Evolutionary conservation across 2,113 vertebrate genomes (phyloP).

Genomic region (Axis porcinus): DNA sequence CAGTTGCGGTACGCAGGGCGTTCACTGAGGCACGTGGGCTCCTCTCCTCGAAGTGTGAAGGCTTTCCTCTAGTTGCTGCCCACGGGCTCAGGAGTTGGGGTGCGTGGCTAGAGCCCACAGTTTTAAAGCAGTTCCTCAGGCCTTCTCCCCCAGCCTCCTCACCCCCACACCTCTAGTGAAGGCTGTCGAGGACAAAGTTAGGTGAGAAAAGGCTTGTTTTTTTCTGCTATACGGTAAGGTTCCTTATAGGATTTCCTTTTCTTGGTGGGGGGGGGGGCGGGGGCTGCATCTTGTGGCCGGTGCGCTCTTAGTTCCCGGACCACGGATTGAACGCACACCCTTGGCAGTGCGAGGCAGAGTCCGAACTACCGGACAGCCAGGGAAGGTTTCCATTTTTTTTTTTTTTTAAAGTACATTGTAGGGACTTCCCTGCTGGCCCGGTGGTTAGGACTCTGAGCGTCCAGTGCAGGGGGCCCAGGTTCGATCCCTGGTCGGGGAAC

Average conservation of each 20-base stretch:
- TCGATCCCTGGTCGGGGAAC: no score
- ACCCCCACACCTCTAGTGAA: background rate
- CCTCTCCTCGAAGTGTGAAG: background rate
- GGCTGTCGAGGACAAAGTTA: background rate
- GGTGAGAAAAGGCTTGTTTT: background rate
- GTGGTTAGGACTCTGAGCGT: no score
- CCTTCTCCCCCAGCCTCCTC: background rate
- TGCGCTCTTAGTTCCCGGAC: background rate
- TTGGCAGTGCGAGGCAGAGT: background rate
- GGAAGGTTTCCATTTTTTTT: background rate
- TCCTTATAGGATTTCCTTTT: background rate
- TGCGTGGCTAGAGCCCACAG: background rate
- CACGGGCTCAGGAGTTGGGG: background rate
- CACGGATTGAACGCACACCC: background rate
- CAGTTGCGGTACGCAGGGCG: fast-evolving
- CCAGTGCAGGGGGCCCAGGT: no score
- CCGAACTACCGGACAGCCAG: fast-evolving
- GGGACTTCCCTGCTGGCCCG: no score
- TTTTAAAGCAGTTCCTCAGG: background rate
- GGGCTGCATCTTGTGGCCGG: background rate
- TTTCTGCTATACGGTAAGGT: background rate
- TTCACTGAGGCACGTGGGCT: background rate
- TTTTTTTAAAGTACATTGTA: background rate
- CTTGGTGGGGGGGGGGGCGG: background rate
- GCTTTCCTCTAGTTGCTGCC: background rate